Evolutionary conservation across 2,888 invertebrate genomes (phyloP).

Genomic region (Chouioia cunea): DNA sequence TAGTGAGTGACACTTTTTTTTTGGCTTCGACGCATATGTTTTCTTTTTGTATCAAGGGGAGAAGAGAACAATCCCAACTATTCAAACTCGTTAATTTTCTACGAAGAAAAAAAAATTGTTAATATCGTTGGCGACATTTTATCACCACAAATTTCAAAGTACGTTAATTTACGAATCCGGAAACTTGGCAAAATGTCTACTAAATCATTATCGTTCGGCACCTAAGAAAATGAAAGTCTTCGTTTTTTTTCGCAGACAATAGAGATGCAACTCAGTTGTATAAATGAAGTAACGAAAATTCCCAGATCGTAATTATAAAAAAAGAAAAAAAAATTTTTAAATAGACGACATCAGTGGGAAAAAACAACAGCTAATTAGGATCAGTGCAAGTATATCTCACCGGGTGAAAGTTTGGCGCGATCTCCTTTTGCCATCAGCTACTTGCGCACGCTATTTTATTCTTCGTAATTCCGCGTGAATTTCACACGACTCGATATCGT

Average conservation of each 20-base stretch:
- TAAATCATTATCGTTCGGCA: not conserved
- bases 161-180: not conserved
- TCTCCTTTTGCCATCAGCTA: conserved; percentile 36
- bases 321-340: conserved; percentile 40
- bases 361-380: conserved; percentile 51
- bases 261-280: conserved; percentile 42
- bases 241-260: conserved; percentile 32
- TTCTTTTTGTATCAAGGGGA: too few relatives aligned
- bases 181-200: not conserved
- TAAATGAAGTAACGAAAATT: conserved; percentile 47
- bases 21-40: too few relatives aligned
- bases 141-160: too few relatives aligned
- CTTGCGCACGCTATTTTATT: not conserved
- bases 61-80: too few relatives aligned
- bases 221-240: conserved; percentile 42
- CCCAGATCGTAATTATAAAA: conserved; percentile 35
- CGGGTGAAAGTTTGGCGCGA: conserved; percentile 51
- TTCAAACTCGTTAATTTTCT: too few relatives aligned
- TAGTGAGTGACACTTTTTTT: not conserved
- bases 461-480: not conserved
- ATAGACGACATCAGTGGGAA: conserved; percentile 36
- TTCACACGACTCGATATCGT: conserved; percentile 13
- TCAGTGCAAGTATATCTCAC: conserved; percentile 35
- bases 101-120: too few relatives aligned
- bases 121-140: too few relatives aligned